Evolutionary conservation across 2,113 vertebrate genomes (phyloP).

Genomic region (Pluvialis apricaria): DNA sequence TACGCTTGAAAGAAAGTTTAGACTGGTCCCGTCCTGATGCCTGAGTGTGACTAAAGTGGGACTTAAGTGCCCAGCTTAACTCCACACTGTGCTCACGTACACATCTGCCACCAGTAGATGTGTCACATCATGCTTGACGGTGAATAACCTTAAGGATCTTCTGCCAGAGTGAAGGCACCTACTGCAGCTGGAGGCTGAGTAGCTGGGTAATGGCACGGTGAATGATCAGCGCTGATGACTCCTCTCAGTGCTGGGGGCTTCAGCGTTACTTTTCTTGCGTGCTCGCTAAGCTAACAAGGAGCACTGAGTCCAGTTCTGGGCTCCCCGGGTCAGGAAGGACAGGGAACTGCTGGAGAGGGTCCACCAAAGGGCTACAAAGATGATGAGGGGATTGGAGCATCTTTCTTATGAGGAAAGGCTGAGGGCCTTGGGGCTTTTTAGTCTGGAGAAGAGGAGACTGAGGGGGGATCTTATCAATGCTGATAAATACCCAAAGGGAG

Average conservation of each 20-base stretch:
- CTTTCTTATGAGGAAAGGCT: no score
- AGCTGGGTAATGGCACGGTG: background rate
- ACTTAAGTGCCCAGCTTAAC: background rate
- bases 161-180: background rate
- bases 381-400: no score
- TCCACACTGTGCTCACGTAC: accelerated
- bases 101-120: background rate
- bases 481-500: no score
- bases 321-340: no score
- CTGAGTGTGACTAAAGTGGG: background rate
- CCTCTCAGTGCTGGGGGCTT: background rate
- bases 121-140: background rate
- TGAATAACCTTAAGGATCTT: background rate
- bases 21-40: background rate
- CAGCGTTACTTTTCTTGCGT: background rate
- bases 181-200: background rate
- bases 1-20: background rate
- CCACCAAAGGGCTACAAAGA: no score
- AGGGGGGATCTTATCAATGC: no score
- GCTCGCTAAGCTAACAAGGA: background rate
- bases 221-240: background rate
- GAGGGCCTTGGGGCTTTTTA: no score
- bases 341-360: no score
- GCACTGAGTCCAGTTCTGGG: no score
- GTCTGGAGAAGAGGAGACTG: no score